Percentiles rank a stretch among this genome's conserved stretches.
phyloP scores from a whole-genome alignment of 1,140 invertebrate genomes.

The Paraescarpia echinospica region DNA sequence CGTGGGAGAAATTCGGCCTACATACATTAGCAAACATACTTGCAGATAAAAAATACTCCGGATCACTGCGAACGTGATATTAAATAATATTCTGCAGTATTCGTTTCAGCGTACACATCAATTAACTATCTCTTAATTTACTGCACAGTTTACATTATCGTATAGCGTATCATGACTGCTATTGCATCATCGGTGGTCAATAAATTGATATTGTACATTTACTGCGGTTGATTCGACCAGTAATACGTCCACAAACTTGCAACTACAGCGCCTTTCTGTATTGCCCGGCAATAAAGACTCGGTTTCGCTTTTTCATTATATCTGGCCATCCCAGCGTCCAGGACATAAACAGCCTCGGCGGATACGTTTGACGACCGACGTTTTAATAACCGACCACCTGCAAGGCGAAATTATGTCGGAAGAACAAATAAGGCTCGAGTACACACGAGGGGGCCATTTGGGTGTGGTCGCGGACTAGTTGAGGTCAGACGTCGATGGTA shows the following conservation, averaged over 20 bases:
- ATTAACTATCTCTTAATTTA: background rate
- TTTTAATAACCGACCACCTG: conserved; percentile 1
- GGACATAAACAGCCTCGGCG: background rate
- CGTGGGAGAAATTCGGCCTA: no score
- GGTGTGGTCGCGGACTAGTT: background rate
- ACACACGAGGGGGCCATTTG: background rate
- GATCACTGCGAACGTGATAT: background rate
- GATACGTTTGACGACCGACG: background rate
- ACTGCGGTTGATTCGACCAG: background rate
- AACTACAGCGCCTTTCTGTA: background rate
- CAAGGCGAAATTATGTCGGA: background rate
- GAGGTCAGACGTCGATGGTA: background rate
- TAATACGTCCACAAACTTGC: background rate
- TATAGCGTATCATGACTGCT: background rate
- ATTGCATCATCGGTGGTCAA: background rate
- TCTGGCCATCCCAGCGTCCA: background rate
- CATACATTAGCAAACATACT: no score
- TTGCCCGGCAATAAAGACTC: background rate
- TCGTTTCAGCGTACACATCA: background rate
- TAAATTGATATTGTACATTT: background rate
- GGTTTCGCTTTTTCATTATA: background rate
- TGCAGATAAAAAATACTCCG: no score
- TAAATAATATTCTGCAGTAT: background rate
- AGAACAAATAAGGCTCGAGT: background rate
- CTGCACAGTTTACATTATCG: background rate